A percentile compares a stretch with the other conserved stretches of the same genome.
These are phyloP conservation scores for Odobenus rosmarus DNA, from an alignment of 2,113 vertebrate species.

Conservation along the genomic window DNA sequence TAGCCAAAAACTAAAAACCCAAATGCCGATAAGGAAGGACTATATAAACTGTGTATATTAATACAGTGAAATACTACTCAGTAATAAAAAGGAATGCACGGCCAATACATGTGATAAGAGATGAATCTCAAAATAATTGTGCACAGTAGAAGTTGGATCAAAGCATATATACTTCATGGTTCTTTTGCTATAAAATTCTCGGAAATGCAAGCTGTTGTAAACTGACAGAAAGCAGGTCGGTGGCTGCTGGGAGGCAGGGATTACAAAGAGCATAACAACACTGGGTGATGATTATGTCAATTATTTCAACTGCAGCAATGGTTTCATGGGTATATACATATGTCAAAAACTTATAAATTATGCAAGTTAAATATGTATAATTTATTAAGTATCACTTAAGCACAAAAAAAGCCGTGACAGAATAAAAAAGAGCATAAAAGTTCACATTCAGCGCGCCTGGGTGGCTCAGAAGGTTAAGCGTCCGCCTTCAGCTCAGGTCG, in stretches of 20 bases:
- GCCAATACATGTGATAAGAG: not conserved
- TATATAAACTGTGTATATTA: not conserved
- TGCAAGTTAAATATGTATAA: constrained; percentile 13
- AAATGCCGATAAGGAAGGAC: not conserved
- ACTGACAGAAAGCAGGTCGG: not conserved
- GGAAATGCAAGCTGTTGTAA: not conserved
- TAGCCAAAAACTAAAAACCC: not conserved
- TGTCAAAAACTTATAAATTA: not conserved
- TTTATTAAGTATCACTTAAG: not conserved
- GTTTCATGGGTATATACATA: not conserved
- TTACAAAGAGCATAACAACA: not conserved
- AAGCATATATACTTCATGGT: not conserved
- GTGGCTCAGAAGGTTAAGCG: not conserved
- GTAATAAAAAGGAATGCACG: constrained; percentile 11
- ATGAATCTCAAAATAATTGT: not conserved
- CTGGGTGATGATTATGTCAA: not conserved
- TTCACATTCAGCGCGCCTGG: not conserved
- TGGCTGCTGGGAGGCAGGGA: not conserved
- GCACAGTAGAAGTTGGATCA: not conserved
- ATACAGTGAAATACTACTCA: not conserved
- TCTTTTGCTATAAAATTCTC: not conserved
- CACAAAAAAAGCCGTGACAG: not conserved
- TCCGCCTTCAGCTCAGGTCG: not conserved
- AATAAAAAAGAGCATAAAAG: not conserved
- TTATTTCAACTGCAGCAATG: not conserved